A percentile compares a stretch with the other conserved stretches of the same genome.
Evolutionary conservation across 2,888 invertebrate genomes (phyloP).

Genomic region (Aphelenchoides bicaudatus): DNA sequence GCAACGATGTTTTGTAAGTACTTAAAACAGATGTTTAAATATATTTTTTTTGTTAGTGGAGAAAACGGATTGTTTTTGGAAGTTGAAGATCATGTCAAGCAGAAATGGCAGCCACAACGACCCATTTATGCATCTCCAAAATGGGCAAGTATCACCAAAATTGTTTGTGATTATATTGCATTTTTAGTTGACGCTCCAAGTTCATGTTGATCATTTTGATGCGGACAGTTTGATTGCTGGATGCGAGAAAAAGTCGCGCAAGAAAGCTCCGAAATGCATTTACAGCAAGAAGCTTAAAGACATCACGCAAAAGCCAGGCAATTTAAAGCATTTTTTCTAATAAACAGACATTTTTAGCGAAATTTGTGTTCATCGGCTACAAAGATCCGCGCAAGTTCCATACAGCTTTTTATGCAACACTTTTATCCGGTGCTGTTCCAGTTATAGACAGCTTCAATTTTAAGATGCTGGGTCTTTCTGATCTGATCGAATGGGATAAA

Average conservation of each 20-base stretch:
- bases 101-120: neutral
- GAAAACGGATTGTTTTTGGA: too few species aligned
- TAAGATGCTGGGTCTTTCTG: constrained; percentile 2
- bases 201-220: neutral
- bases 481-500: constrained; percentile 17
- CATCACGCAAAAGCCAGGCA: neutral
- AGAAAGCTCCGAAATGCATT: constrained; percentile 1
- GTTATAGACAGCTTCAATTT: neutral
- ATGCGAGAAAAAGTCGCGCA: neutral
- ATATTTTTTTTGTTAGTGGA: neutral
- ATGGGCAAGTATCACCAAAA: neutral
- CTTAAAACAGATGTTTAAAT: neutral
- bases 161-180: neutral
- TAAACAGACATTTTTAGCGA: neutral
- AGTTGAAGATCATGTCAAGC: neutral
- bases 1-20: constrained; percentile 12
- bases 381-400: neutral
- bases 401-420: neutral
- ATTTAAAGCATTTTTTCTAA: neutral
- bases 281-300: neutral
- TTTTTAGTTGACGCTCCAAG: neutral
- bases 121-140: neutral
- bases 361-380: constrained; percentile 14
- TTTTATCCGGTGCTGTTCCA: constrained; percentile 2
- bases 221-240: too few species aligned